Conservation (phyloP, 2,888 invertebrate species). For the Drosophila flavopinicola region DNA sequence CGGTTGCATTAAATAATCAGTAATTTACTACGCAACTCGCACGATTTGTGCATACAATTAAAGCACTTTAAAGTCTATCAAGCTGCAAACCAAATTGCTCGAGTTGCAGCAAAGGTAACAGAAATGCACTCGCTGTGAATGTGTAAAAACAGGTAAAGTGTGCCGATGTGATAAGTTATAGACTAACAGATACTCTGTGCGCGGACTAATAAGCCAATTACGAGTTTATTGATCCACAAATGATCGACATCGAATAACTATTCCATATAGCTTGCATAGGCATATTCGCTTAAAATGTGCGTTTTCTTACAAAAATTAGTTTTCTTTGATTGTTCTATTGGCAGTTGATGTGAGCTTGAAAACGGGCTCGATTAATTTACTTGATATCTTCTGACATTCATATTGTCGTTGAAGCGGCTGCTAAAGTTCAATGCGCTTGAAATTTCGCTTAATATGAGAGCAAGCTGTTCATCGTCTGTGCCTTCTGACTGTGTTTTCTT, state of each 20-base stretch:
- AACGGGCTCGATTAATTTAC: not conserved
- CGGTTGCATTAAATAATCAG: conserved; percentile 42
- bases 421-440: conserved; percentile 43
- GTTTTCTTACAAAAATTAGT: no score
- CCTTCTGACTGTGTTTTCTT: not conserved
- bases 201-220: no score
- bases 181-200: no score
- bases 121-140: no score
- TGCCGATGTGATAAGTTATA: no score
- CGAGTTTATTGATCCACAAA: no score
- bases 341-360: not conserved
- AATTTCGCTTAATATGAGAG: conserved; percentile 16
- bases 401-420: conserved; percentile 10
- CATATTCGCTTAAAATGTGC: no score
- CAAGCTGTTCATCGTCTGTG: conserved; percentile 9
- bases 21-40: conserved; percentile 52
- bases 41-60: conserved; percentile 41
- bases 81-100: conserved; percentile 40
- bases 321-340: not conserved
- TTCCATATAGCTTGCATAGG: not conserved
- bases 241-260: no score
- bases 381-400: conserved; percentile 10
- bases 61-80: not conserved
- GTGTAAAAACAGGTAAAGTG: no score
- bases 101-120: conserved; percentile 29